Base-by-base conservation (phyloP, 2,888 invertebrate genomes). In the Drosophila kanekoi region DNA sequence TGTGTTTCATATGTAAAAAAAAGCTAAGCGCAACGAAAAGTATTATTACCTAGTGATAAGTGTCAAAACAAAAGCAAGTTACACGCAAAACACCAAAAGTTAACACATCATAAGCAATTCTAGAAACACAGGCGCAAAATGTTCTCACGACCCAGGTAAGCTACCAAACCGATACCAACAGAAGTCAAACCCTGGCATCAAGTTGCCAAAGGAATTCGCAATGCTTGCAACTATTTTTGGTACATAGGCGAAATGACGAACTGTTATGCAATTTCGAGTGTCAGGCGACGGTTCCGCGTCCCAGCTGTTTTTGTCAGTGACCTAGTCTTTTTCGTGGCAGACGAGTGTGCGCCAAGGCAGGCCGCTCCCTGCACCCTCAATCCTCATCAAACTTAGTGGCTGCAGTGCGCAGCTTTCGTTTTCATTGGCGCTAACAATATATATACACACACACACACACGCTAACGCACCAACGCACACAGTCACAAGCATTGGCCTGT, bases 61-160 rank as follows among this genome's bases (percentile, higher is more conserved):
- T 79, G 62, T 77, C 63, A 61, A 57, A 62, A 35, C 37, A 59
- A 56, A 58, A 59, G 33, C 35, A 56, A 70, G 11, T 41, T 56
- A 10, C 28, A 56, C 48, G 43, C 43, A 33, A 28, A 47, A 58
- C 11, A 44, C 8, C 28, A 28, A 54, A 41, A 64, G 65, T 73
- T 76, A 79, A 77, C 65, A 23, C 54, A 62, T 38, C 28, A 44
- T 59, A 72, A 86, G 79, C 74, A 77, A 79, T 83, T 70, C 32
- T 37, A 61, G 28, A 59, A 79, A 80, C 48, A 62, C 71, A 66
- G 65, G 45, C 38, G 23, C 64, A 89, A 80, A 70, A 91, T 91
- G 91, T 87, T 91, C 66, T 86, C 90, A 77, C 89, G 91, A 56
- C 90, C 91, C 79, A 89, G 88, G 91, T 91, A 84, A 91, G 91